Base-by-base conservation (phyloP, 1,140 invertebrate genomes). In the Laupala kohalensis region DNA sequence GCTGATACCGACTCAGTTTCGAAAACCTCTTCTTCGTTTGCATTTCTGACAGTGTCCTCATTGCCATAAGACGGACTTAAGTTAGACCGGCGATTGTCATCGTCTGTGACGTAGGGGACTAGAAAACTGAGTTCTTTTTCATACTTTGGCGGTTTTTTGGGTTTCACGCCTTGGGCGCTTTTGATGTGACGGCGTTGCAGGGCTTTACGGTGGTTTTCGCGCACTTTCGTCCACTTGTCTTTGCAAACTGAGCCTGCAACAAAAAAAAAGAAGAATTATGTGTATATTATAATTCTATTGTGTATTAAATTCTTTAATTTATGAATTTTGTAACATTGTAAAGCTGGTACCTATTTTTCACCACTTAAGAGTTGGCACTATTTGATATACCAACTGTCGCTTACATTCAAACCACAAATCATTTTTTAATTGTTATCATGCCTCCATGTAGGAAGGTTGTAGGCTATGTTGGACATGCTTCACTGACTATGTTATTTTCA, bases 91-190 rank as follows among this genome's bases (percentile, higher is more conserved):
- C 71, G 67, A 23, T 64, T 26, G 63, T 73, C 74, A 26, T 75
- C 74, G 64, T 74, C 73, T 64, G 67, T 67, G 5, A 74, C 24
- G 64, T 74, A 75, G 5, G 73, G 69, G 62, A 69, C 64, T 30
- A 75, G 29, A 69, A 75, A 75, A 64, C 23, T 27, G 5, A 75
- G 65, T 73, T 75, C 74, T 69, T 75, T 75, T 9, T 65, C 62
- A 37, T 64, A 74, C 64, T 75, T 75, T 3, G 74, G 71, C 28
- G 74, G 70, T 69, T 75, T 75, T 28, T 69, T 30, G 25, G 73
- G 74, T 65, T 29, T 64, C 23, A 73, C 71, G 26, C 71, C 70
- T 28, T 75, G 71, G 28, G 71, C 74, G 67, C 73, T 74, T 74
- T 73, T 74, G 63, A 67, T 69, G 23, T 64, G 15, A 69, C 68